Conservation (phyloP, 2,888 invertebrate species). For the Hesperia comma region DNA sequence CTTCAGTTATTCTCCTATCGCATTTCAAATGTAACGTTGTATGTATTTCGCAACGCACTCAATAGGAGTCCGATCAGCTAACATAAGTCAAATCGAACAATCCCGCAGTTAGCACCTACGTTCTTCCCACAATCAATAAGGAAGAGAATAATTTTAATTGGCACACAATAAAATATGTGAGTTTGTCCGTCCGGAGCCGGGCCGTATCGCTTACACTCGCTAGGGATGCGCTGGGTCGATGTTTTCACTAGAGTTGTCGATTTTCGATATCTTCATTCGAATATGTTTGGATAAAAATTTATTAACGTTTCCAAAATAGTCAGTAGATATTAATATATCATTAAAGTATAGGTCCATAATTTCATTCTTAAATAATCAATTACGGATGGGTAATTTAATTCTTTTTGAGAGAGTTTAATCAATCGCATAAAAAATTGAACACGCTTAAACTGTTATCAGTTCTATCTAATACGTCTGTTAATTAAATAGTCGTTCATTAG, state of each 20-base stretch:
- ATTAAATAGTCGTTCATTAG: neutral
- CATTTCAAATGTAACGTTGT: constrained; percentile 6
- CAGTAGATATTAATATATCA: too few species aligned
- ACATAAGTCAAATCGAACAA: constrained; percentile 42
- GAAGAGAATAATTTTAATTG: constrained; percentile 77
- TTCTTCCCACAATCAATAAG: constrained; percentile 54
- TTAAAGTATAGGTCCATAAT: too few species aligned
- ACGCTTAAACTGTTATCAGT: neutral
- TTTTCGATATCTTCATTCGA: neutral
- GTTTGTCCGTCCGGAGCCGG: constrained; percentile 55
- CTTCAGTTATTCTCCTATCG: neutral
- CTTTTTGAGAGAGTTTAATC: too few species aligned
- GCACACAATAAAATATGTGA: constrained; percentile 78
- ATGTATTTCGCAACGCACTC: constrained; percentile 17
- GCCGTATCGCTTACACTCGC: constrained; percentile 62
- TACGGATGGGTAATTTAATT: too few species aligned
- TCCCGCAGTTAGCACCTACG: constrained; percentile 39
- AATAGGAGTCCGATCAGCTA: constrained; percentile 23
- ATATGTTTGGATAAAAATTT: neutral
- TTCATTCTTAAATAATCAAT: too few species aligned
- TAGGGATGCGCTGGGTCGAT: constrained; percentile 56
- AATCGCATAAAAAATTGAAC: too few species aligned
- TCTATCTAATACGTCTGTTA: neutral
- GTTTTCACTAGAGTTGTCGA: constrained; percentile 5
- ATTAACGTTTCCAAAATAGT: too few species aligned